Conservation (phyloP, 2,888 invertebrate species). For the Brenthis hecate region DNA sequence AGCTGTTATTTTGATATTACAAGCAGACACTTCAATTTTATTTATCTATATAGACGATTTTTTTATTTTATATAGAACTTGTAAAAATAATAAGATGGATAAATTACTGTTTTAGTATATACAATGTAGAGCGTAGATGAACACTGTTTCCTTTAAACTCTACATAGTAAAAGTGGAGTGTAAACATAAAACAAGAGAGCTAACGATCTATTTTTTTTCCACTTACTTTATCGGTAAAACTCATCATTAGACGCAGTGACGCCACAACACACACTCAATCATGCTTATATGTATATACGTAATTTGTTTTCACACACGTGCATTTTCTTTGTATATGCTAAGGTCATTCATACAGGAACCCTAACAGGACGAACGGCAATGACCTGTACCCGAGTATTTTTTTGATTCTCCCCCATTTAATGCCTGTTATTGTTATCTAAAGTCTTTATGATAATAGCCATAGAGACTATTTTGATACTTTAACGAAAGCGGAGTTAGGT, state of each 20-base stretch:
- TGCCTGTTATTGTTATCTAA: conserved; percentile 20
- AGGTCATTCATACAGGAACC: conserved; percentile 53
- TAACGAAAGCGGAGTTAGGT: no score
- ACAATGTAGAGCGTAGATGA: no score
- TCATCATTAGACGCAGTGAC: conserved; percentile 41
- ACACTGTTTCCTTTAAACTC: no score
- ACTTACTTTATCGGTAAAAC: neutral
- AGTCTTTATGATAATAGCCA: conserved; percentile 13
- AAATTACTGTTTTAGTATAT: no score
- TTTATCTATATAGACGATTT: no score
- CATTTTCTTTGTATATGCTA: conserved; percentile 34
- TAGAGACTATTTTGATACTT: conserved; percentile 19
- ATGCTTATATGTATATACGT: conserved; percentile 3
- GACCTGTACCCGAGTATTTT: conserved; percentile 43
- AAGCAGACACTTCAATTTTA: no score
- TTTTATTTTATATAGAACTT: no score
- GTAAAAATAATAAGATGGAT: no score
- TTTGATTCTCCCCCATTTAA: conserved; percentile 33
- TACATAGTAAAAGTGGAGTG: no score
- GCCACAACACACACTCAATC: conserved; percentile 37
- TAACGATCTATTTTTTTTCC: neutral
- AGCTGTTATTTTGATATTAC: no score
- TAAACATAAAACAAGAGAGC: no score
- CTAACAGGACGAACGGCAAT: conserved; percentile 47
- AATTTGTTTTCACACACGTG: conserved; percentile 2